Percentiles rank a stretch among this genome's conserved stretches.
Conservation (phyloP, 2,797 vertebrate genomes). For the Halcyon smyrnensis region DNA sequence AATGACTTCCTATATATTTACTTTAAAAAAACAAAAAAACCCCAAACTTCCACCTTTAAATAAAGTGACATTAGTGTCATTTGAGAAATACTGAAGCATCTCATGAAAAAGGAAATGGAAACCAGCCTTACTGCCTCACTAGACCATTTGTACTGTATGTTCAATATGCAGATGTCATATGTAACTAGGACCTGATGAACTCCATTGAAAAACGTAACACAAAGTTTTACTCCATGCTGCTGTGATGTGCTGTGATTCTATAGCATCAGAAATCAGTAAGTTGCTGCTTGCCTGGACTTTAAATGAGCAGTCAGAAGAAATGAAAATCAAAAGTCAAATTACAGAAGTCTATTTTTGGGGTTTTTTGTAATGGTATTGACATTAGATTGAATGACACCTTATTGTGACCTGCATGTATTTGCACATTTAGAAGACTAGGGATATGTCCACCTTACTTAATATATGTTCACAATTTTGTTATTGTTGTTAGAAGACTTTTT, state of each 20-base stretch:
- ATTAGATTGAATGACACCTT: neutral
- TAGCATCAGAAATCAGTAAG: neutral
- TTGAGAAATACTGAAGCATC: neutral
- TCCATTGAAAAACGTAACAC: neutral
- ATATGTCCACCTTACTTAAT: neutral
- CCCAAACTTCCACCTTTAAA: neutral
- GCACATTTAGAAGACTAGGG: neutral
- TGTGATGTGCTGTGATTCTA: neutral
- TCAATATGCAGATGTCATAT: neutral
- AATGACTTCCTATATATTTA: neutral
- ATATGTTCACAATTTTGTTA: neutral
- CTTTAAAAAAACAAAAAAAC: neutral
- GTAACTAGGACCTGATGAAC: neutral
- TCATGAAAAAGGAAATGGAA: neutral
- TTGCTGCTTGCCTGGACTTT: neutral
- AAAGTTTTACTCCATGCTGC: neutral
- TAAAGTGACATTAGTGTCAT: neutral
- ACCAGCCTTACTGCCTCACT: neutral
- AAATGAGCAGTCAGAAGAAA: neutral
- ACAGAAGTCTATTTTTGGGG: neutral
- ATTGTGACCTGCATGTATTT: neutral
- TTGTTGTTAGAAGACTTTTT: neutral
- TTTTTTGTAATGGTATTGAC: neutral
- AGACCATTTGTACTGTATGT: neutral
- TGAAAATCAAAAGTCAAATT: neutral